Base-by-base conservation (phyloP, 1,140 invertebrate species). In the Bombus fervidus region DNA sequence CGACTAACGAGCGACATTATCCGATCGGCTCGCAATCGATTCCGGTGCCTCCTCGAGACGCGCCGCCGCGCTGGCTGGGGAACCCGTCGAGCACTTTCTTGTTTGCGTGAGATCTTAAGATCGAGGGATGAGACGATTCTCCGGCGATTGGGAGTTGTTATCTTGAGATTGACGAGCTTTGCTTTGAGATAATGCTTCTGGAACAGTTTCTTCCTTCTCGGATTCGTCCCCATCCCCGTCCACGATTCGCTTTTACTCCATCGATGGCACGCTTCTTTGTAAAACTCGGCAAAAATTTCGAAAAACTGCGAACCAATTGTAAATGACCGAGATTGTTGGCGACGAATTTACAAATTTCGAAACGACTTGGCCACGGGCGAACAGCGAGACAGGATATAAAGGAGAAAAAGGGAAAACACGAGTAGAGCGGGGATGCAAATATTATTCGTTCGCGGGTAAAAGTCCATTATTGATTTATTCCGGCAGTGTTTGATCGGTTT, bases 381-480 rank as follows among this genome's bases (percentile, higher is more conserved):
- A 53, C 18, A 53, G 6, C 47, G 5, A 73, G n/a, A 37, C 5
- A 68, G 64, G 2, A 66, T 18, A n/a, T 28, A 18, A 22, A 22
- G 0, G 6, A 4, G 37, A 3, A n/a, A 59, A 28, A 37, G 13
- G 34, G 69, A 77, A 75, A 69, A 25, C 9, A 43, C 31, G 28
- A 62, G 5, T 39, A 41, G 69, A 31, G 25, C 9, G 9, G 15
- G 41, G 71, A 37, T 59, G 79, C 74, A 86, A 83, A 86, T 89
- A 78, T 88, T 89, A 82, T 89, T 75, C 83, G 74, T 75, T 78
- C 57, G 31, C 62, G 69, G 83, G 37, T 74, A 68, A 80, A 86
- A 88, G 39, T 82, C 64, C 69, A 75, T 88, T 86, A 89, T 89
- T 83, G 88, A 88, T 89, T 89, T 89, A 89, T 89, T 83, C 79